These are phyloP conservation scores for Tinamus guttatus DNA, from an alignment of 2,113 vertebrate species.

Conservation along the genomic window DNA sequence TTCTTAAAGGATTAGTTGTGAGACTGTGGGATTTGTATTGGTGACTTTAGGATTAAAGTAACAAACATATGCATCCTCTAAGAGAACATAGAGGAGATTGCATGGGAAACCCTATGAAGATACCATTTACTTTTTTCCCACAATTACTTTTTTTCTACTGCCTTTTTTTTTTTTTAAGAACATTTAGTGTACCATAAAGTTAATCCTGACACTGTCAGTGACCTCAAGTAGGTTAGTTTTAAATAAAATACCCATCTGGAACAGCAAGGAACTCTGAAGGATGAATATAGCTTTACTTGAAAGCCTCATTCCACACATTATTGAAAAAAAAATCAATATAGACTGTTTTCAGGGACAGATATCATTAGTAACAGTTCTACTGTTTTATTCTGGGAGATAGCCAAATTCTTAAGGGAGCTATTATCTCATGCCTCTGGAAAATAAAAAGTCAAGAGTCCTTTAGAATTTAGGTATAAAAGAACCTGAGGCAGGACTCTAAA, in stretches of 20 bases:
- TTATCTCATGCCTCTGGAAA: background rate
- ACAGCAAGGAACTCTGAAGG: background rate
- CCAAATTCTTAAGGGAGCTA: background rate
- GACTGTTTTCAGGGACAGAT: background rate
- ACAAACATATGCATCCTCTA: background rate
- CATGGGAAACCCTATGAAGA: background rate
- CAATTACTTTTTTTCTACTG: background rate
- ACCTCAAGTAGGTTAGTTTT: background rate
- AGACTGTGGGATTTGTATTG: background rate
- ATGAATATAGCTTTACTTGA: background rate
- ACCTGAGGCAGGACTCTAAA: background rate
- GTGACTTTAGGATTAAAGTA: background rate
- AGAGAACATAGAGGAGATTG: background rate
- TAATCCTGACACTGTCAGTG: background rate
- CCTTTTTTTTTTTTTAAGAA: background rate
- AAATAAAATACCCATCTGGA: background rate
- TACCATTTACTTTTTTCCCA: rapidly evolving
- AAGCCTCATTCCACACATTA: background rate
- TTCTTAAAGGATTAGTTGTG: background rate
- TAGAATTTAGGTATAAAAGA: background rate
- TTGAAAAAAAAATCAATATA: background rate
- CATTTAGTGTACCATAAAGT: background rate
- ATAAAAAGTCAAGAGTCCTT: background rate
- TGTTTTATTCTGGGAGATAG: background rate
- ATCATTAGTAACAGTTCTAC: background rate